Percentiles rank a stretch among this genome's conserved stretches.
Conservation (phyloP, 2,113 vertebrate species). For the Zosterops japonicus region DNA sequence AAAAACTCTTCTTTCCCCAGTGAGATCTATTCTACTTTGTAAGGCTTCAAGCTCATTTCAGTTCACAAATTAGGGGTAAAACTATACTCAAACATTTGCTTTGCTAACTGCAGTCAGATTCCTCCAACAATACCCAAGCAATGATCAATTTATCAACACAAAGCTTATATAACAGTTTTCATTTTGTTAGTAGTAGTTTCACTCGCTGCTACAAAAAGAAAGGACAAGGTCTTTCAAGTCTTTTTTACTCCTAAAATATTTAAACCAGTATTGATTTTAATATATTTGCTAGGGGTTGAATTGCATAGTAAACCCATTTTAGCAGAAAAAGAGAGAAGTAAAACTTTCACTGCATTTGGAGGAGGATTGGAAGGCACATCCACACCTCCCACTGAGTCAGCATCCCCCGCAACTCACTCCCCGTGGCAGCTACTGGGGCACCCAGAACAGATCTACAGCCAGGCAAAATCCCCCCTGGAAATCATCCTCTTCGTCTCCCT, state of each 20-base stretch:
- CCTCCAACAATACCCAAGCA: neutral
- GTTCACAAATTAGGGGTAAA: neutral
- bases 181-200: neutral
- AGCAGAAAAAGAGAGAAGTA: neutral
- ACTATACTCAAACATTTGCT: neutral
- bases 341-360: neutral
- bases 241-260: neutral
- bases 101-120: neutral
- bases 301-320: neutral
- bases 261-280: neutral
- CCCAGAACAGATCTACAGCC: neutral
- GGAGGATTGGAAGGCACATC: neutral
- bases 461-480: fast-evolving
- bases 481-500: neutral
- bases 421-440: neutral
- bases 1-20: neutral
- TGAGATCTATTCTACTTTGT: neutral
- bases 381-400: neutral
- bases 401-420: neutral
- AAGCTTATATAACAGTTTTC: neutral
- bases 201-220: neutral
- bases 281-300: neutral
- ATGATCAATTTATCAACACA: neutral
- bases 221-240: neutral
- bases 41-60: neutral